phyloP scores from a whole-genome alignment of 2,797 vertebrate species.

The Danio tinwini region DNA sequence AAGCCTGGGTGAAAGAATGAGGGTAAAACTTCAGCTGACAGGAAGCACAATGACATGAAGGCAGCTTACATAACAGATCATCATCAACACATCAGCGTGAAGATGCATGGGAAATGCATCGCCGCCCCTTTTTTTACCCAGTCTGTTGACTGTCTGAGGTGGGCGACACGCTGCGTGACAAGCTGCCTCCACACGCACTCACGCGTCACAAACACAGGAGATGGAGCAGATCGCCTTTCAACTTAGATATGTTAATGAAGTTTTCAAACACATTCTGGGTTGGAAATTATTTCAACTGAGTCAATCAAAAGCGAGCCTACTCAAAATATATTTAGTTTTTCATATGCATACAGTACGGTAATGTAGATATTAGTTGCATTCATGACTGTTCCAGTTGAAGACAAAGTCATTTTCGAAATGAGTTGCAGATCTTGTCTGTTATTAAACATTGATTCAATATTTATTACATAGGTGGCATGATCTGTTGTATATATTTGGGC shows the following conservation, averaged over 20 bases:
- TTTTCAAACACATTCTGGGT: conserved; percentile 21
- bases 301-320: conserved; percentile 21
- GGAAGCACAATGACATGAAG: conserved; percentile 61
- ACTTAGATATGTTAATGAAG: conserved; percentile 38
- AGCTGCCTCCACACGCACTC: conserved; percentile 23
- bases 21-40: conserved; percentile 65
- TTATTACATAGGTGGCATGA: no score
- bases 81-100: conserved; percentile 59
- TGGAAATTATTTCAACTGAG: conserved; percentile 21
- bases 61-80: conserved; percentile 68
- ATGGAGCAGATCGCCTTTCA: conserved; percentile 34
- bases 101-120: conserved; percentile 45
- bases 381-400: no score
- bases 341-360: no score
- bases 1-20: conserved; percentile 70
- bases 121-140: conserved; percentile 38
- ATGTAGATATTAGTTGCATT: no score
- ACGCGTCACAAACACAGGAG: conserved; percentile 4
- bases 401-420: no score
- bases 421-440: no score
- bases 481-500: no score
- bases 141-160: conserved; percentile 45
- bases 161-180: conserved; percentile 38
- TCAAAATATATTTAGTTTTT: background rate
- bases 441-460: no score